Conservation (phyloP, 2,113 vertebrate genomes). For the Sorex araneus region DNA sequence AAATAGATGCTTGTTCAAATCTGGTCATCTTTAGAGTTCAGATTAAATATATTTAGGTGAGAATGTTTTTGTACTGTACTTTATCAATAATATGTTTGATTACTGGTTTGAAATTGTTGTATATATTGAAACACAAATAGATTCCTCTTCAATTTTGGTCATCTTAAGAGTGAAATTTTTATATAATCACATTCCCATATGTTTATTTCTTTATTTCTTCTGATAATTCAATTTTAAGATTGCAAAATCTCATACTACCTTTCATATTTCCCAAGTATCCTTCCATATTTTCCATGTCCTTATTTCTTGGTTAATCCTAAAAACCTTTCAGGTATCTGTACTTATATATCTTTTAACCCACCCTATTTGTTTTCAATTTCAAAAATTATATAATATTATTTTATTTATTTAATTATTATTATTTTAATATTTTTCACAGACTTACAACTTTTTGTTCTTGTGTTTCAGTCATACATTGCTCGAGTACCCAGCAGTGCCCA, state of each 20-base stretch:
- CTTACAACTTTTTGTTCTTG: too few relatives aligned
- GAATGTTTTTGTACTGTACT: not conserved
- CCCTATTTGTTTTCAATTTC: not conserved
- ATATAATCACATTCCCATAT: not conserved
- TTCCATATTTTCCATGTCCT: not conserved
- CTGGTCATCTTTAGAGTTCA: not conserved
- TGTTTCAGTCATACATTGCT: too few relatives aligned
- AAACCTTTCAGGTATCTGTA: not conserved
- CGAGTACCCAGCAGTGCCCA: too few relatives aligned
- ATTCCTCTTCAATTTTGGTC: not conserved
- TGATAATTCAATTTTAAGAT: not conserved
- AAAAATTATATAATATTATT: not conserved
- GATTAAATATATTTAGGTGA: not conserved
- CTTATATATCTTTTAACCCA: not conserved
- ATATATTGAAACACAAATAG: too few relatives aligned
- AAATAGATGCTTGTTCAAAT: not conserved
- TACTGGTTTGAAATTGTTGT: not conserved
- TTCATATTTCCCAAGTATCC: not conserved
- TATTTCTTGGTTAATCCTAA: not conserved
- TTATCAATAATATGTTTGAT: not conserved
- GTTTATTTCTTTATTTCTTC: not conserved
- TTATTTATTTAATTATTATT: too few relatives aligned
- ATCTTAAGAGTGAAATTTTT: not conserved
- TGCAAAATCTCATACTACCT: not conserved
- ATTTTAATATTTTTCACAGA: too few relatives aligned